Base-by-base conservation (phyloP, 2,888 invertebrate genomes). In the Drosophila atroscutellata region DNA sequence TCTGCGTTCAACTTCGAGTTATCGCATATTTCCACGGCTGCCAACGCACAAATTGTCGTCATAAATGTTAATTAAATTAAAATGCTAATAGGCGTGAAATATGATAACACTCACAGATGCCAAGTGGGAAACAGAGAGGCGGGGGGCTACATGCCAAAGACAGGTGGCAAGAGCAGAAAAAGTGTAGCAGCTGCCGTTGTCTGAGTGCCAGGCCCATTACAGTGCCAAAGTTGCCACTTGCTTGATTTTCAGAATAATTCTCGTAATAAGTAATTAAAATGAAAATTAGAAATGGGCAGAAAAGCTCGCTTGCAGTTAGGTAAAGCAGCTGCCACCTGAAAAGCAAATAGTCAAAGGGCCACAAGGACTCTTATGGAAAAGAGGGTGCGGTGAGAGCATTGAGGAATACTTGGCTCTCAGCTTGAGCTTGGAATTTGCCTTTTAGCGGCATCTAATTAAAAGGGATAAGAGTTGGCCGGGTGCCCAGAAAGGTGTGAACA, bases 51-150 rank as follows among this genome's bases (percentile, higher is more conserved):
- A 85, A 85, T 77, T 85, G 85, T 81, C 85, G 76, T 73, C 85
- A 85, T 88, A 90, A 90, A 88, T 88, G 89, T 83, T 86, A 86
- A 86, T 86, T 86, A 86, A 90, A 86, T 86, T 86, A 88, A 81
- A 85, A 80, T 75, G 89, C 86, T 86, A 86, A 86, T 88, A 86
- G 89, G 89, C 86, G 90, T 86, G 80, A 86, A 86, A 88, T 86
- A 83, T 83, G 89, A 86, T 86, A 90, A 83, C 89, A 70, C 72
- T 57, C 66, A 72, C 72, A 81, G 68, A 68, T 56, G 60, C 57
- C 45, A 59, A 70, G 37, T 52, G 24, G 57, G 2, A 20, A 42
- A 7, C 47, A 30, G 32, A 24, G 24, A 50, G 28, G 24, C 24
- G 2, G 11, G 49, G 49, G 45, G 32, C 34, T 42, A 50, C 39